These are phyloP conservation scores for Bugula neritina DNA, from an alignment of 2,888 invertebrate genomes.

Conservation along the genomic window DNA sequence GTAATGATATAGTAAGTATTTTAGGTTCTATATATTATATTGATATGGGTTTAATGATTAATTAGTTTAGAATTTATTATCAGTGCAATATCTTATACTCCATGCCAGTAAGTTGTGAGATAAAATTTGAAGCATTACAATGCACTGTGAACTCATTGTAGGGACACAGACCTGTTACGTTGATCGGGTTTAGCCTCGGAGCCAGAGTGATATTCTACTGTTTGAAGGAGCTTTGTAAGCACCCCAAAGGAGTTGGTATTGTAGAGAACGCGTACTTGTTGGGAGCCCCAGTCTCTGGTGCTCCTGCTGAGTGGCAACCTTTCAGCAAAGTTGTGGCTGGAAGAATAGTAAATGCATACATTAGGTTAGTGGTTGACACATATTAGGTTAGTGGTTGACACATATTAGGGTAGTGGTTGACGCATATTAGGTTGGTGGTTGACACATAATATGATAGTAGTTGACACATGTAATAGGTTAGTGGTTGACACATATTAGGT, in stretches of 20 bases:
- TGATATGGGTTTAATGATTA: too few species aligned
- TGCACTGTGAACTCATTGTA: too few species aligned
- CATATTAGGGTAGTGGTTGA: constrained; percentile 58
- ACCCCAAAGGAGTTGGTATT: constrained; percentile 58
- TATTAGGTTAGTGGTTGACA: constrained; percentile 57
- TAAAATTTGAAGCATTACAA: too few species aligned
- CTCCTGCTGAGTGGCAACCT: constrained; percentile 58
- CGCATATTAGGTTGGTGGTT: constrained; percentile 59
- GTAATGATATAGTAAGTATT: too few species aligned
- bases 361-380: constrained; percentile 58
- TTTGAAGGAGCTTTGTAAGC: constrained; percentile 56
- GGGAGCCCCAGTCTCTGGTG: constrained; percentile 62
- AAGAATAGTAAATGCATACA: constrained; percentile 64
- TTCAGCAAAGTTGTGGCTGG: constrained; percentile 61
- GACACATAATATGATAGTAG: too few species aligned
- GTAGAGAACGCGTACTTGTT: constrained; percentile 63
- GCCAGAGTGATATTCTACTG: constrained; percentile 65
- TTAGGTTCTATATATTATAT: too few species aligned
- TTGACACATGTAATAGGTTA: too few species aligned
- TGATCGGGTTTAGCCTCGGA: constrained; percentile 65
- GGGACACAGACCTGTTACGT: constrained; percentile 63
- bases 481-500: constrained; percentile 59
- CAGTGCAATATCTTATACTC: too few species aligned
- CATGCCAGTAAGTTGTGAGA: too few species aligned
- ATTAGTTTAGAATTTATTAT: too few species aligned